Conservation (phyloP, 1,140 invertebrate species). For the Drosophila fuyamai region DNA sequence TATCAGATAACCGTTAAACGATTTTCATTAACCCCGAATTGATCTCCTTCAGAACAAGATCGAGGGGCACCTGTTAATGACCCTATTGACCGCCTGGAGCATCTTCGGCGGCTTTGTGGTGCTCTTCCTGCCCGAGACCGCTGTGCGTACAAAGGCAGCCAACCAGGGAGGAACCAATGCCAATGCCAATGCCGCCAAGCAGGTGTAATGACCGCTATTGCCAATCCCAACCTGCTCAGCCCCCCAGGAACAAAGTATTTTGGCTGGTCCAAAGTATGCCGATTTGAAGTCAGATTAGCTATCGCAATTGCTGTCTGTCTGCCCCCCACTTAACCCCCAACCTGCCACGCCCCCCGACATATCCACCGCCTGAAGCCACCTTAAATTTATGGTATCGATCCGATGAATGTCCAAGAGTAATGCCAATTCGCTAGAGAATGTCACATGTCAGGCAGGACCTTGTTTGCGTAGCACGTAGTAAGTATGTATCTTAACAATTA, state of each 20-base stretch:
- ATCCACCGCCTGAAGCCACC: slow-evolving; percentile 69
- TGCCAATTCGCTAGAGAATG: slow-evolving; percentile 53
- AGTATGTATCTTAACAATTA: slow-evolving; percentile 70
- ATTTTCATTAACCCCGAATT: background rate
- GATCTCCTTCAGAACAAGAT: slow-evolving; percentile 79
- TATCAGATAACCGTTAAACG: background rate
- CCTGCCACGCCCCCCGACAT: slow-evolving; percentile 49
- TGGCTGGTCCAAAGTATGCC: slow-evolving; percentile 81
- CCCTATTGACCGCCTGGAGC: slow-evolving; percentile 84
- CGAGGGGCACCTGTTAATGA: slow-evolving; percentile 84
- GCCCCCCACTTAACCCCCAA: slow-evolving; percentile 30
- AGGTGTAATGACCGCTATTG: slow-evolving; percentile 61
- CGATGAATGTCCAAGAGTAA: slow-evolving; percentile 62
- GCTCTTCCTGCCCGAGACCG: slow-evolving; percentile 81
- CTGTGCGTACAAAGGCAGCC: slow-evolving; percentile 52
- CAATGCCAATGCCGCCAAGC: slow-evolving; percentile 59
- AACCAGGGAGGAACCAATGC: slow-evolving; percentile 24
- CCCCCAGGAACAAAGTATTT: slow-evolving; percentile 53
- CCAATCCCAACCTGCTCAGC: background rate
- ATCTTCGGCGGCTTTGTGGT: slow-evolving; percentile 85
- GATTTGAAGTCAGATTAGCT: slow-evolving; percentile 33
- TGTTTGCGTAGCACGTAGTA: slow-evolving; percentile 71
- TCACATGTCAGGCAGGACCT: slow-evolving; percentile 74
- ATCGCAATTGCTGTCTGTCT: slow-evolving; percentile 10
- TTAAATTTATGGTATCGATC: slow-evolving; percentile 36